Evolutionary conservation across 2,888 invertebrate species (phyloP), one percentile per base, ranked within the genome.

Genomic region (Napeogenes inachia): DNA sequence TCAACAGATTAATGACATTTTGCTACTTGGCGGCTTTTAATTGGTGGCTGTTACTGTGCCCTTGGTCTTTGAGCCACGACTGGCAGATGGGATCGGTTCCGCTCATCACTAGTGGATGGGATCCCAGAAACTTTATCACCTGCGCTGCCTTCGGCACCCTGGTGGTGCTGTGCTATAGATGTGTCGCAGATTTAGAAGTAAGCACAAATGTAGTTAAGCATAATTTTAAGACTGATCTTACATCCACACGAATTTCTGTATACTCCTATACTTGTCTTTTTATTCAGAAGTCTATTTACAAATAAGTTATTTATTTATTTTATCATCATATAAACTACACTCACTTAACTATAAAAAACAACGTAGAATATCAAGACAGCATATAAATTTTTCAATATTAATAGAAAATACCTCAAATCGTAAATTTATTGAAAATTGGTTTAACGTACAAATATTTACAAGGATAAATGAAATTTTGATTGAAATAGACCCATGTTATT

Each of bases 1-100:
- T 42, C 42, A 8, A 8, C 92, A 97, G 96, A 80, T 87, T 95
- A 73, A 89, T 96, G 84, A 96, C 96, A 0, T 96, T 95, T 85
- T 93, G 94, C 80, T 96, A 96, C 87, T 85, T 97, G 76, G 94
- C 95, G 4, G 94, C 94, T 1, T 94, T 96, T 88, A 97, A 97
- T 90, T 93, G 94, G 91, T 95, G 96, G 95, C 85, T 97, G 66
- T 88, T 97, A 13, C 85, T 97, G 61, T 95, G 94, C 69, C 97
- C 97, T 0, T 92, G 93, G 75, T 93, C 93, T 0, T 90, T 97
- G 56, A 95, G 95, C 72, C 96, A 97, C 78, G 97, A 97, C 83
- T 97, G 97, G 97, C 96, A 97, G 87, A 95, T 96, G 94, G 96
- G 95, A 6, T 96, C 96, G 13, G 93, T 97, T 65, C 95, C 96